Evolutionary conservation across 2,888 invertebrate species (phyloP).

Genomic region (Leptopterna dolabrata): DNA sequence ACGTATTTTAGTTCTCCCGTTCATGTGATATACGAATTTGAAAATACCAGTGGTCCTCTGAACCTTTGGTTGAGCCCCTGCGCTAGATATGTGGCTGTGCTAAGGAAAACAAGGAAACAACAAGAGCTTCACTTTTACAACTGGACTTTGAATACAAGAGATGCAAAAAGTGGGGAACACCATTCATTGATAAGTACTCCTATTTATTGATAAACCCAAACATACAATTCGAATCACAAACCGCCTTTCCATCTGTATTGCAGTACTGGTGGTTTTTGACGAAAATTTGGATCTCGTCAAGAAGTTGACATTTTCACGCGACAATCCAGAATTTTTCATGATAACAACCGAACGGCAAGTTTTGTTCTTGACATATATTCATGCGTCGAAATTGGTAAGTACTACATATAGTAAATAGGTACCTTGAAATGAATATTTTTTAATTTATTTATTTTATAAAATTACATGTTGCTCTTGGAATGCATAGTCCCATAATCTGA

Average conservation of each 20-base stretch:
- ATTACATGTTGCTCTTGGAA: no score
- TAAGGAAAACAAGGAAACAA: neutral
- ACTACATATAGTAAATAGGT: no score
- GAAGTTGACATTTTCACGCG: constrained; percentile 25
- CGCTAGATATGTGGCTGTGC: constrained; percentile 12
- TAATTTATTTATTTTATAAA: no score
- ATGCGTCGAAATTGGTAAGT: neutral
- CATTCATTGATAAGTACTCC: no score
- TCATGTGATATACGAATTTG: constrained; percentile 40
- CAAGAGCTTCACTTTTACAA: constrained; percentile 37
- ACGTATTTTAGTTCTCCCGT: constrained; percentile 21
- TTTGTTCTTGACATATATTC: constrained; percentile 29
- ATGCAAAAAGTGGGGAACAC: constrained; percentile 20
- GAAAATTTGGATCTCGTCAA: constrained; percentile 15
- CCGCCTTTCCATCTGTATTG: neutral
- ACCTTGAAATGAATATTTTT: no score
- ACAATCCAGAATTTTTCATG: constrained; percentile 47
- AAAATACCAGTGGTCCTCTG: neutral
- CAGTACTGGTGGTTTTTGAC: constrained; percentile 17
- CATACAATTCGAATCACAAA: no score
- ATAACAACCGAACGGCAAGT: constrained; percentile 16
- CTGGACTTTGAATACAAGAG: constrained; percentile 5
- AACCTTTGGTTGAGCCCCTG: constrained; percentile 48
- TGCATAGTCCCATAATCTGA: no score
- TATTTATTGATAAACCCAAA: no score